A percentile compares a stretch with the other conserved stretches of the same genome.
phyloP scores from a whole-genome alignment of 2,888 invertebrate genomes.

The Drosophila birchii region DNA sequence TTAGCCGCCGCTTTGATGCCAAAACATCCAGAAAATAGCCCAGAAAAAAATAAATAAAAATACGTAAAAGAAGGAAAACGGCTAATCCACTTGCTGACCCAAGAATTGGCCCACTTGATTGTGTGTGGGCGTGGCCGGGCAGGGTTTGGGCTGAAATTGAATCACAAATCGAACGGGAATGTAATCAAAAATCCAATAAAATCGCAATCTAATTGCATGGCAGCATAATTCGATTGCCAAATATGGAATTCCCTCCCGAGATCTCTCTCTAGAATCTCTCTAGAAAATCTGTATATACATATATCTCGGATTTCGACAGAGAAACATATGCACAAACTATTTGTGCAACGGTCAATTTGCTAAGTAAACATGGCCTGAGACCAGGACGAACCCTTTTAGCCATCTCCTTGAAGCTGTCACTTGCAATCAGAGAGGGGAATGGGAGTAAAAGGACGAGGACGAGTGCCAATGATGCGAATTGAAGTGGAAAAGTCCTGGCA shows the following conservation, averaged over 20 bases:
- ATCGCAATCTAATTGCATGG: slow-evolving; percentile 67
- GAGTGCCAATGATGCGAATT: slow-evolving; percentile 76
- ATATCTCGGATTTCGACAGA: slow-evolving; percentile 11
- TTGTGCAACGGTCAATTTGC: slow-evolving; percentile 77
- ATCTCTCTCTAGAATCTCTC: background rate
- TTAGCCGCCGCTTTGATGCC: slow-evolving; percentile 74
- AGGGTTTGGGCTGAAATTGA: slow-evolving; percentile 41
- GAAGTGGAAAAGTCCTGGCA: slow-evolving; percentile 78
- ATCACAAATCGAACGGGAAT: slow-evolving; percentile 60
- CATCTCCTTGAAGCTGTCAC: slow-evolving; percentile 74
- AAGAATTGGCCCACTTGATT: slow-evolving; percentile 30
- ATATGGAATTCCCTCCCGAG: slow-evolving; percentile 25
- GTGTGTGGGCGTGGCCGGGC: slow-evolving; percentile 54
- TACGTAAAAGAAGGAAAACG: slow-evolving; percentile 18
- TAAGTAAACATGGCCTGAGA: slow-evolving; percentile 53
- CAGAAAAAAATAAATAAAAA: slow-evolving; percentile 39
- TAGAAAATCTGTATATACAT: background rate
- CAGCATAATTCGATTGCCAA: slow-evolving; percentile 32
- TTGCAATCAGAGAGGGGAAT: slow-evolving; percentile 71
- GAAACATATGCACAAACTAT: slow-evolving; percentile 67
- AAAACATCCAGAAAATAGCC: slow-evolving; percentile 50
- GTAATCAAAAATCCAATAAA: slow-evolving; percentile 75
- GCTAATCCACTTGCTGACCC: slow-evolving; percentile 33
- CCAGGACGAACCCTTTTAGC: slow-evolving; percentile 61
- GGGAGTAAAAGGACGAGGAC: slow-evolving; percentile 6